Percentiles rank a stretch among this genome's conserved stretches.
Conservation (phyloP, 2,888 invertebrate species). For the Drosophila cracens region DNA sequence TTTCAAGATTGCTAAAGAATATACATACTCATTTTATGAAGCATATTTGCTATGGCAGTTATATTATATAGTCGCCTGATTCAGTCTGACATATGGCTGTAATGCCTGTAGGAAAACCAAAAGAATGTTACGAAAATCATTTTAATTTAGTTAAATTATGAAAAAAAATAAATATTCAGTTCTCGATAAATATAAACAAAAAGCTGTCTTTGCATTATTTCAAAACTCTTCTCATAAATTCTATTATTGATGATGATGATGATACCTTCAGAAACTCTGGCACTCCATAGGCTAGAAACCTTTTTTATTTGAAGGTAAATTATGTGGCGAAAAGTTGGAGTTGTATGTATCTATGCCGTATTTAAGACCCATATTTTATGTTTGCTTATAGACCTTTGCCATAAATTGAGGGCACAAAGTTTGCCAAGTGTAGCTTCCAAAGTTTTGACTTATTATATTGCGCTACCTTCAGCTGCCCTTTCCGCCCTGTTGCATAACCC, state of each 20-base stretch:
- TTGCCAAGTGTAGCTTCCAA: slow-evolving; percentile 33
- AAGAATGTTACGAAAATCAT: not conserved
- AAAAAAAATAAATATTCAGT: too few species aligned
- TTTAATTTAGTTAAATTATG: not conserved
- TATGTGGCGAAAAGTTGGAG: not conserved
- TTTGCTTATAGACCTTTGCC: not conserved
- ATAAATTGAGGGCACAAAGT: slow-evolving; percentile 20
- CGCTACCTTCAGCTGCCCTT: not conserved
- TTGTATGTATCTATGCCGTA: not conserved
- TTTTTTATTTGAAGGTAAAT: not conserved
- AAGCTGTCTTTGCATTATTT: not conserved
- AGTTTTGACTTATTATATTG: slow-evolving; percentile 42
- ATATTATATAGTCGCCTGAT: not conserved
- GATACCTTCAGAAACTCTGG: not conserved
- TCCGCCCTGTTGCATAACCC: not conserved
- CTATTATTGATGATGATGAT: not conserved
- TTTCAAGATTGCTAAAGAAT: too few species aligned
- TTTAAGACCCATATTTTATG: not conserved
- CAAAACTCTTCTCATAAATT: not conserved
- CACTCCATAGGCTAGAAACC: not conserved
- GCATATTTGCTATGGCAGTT: not conserved
- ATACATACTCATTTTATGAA: not conserved
- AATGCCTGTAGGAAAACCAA: not conserved
- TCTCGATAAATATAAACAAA: too few species aligned
- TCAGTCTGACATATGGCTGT: not conserved